Base-by-base conservation (phyloP, 2,888 invertebrate species). In the Apamea sordens region DNA sequence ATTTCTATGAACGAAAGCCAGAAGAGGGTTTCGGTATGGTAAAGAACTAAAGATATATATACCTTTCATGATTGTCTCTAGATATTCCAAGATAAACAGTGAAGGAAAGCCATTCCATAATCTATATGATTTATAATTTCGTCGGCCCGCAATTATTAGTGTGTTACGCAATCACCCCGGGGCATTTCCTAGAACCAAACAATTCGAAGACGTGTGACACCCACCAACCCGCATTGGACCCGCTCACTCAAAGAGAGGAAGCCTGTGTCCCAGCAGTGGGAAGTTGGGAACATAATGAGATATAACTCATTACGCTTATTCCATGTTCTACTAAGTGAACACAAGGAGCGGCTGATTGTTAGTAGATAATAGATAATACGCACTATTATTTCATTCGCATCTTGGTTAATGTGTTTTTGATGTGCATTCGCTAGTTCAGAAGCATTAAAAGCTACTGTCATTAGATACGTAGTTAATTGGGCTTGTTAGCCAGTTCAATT, bases 401-500 rank as follows among this genome's bases (percentile, higher is more conserved):
- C 41, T 53, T 77, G 11, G 71, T 78, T 88, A 89, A 89, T 89
- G 86, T 71, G 83, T 82, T 88, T 89, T 89, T 88, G 79, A 89
- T 89, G 86, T 80, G 74, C 79, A 75, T 77, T 78, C 36, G 53
- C 72, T 67, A 28, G 53, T 82, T 81, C 59, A 72, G 63, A 77
- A 47, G 72, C 75, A 79, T 80, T 80, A n/a, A 56, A 68, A 47
- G 69, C 81, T 70, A 77, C 53, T 71, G 77, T 79, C 72, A 88
- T 84, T 82, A 83, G 72, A 83, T 78, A 73, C 69, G 72, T 65
- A 77, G 44, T 84, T 88, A 84, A 87, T 88, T 89, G 80, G 64
- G 41, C 75, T 83, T 70, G 82, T 88, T 83, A 80, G 72, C 65
- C 64, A 59, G 76, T 84, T 77, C 79, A 89, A 89, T 89, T 87